Conservation (phyloP, 2,797 vertebrate genomes). For the Muscicapa striata region DNA sequence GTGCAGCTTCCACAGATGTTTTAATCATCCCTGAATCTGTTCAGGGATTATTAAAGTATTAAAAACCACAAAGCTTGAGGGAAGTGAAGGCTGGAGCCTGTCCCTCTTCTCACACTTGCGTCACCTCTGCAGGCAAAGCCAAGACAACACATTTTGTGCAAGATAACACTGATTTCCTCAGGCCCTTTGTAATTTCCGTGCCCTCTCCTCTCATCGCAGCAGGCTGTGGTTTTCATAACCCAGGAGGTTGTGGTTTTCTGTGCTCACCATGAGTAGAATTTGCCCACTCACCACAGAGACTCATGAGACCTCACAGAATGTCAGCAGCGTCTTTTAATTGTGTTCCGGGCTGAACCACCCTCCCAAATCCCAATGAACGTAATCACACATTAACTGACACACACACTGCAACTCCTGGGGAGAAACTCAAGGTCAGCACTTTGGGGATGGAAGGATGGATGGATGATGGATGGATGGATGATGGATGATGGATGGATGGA, state of each 20-base stretch:
- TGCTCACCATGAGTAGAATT: background rate
- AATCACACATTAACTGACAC: background rate
- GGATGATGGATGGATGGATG: background rate
- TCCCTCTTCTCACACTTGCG: background rate
- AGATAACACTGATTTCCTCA: background rate
- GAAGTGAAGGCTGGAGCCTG: background rate
- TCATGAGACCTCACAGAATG: background rate
- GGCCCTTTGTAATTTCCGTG: background rate
- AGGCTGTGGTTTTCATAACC: background rate
- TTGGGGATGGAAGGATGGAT: background rate
- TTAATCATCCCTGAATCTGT: background rate
- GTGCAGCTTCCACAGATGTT: background rate
- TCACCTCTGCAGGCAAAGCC: background rate
- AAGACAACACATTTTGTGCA: background rate
- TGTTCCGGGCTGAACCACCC: background rate
- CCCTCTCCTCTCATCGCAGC: background rate
- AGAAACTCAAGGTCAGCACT: background rate
- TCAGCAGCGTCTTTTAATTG: background rate
- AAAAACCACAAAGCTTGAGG: background rate
- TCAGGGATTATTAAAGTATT: background rate
- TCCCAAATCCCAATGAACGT: background rate
- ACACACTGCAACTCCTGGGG: background rate
- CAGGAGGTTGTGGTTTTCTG: background rate
- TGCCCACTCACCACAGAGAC: background rate
- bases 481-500: too few relatives aligned